Conservation (phyloP, 2,797 vertebrate species). For the Gymnothorax javanicus region DNA sequence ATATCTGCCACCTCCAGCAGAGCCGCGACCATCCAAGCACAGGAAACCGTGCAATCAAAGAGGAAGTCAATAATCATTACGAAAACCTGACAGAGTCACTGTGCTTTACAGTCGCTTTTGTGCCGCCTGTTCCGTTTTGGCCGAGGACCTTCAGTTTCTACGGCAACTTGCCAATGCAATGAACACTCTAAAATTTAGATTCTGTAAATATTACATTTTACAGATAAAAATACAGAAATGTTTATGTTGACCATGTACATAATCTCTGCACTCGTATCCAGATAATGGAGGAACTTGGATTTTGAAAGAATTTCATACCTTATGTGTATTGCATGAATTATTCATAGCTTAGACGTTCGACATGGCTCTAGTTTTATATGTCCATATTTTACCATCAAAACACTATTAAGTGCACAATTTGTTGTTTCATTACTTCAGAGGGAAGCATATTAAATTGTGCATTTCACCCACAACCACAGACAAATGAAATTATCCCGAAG, state of each 20-base stretch:
- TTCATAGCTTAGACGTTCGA: neutral
- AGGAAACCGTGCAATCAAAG: neutral
- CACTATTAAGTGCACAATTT: neutral
- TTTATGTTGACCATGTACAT: neutral
- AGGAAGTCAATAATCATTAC: neutral
- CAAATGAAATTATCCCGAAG: neutral
- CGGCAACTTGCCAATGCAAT: neutral
- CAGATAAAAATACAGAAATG: neutral
- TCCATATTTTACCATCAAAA: neutral
- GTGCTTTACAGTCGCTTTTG: neutral
- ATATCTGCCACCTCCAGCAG: neutral
- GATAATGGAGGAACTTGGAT: too few relatives aligned
- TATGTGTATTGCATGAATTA: neutral
- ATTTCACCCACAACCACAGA: neutral
- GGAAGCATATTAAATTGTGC: neutral
- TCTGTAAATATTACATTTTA: neutral
- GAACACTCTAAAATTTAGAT: neutral
- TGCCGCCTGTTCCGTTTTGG: too few relatives aligned
- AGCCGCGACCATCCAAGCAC: neutral
- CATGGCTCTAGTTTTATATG: too few relatives aligned
- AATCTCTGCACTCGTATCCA: neutral
- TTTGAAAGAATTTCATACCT: too few relatives aligned
- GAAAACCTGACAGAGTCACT: neutral
- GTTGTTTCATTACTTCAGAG: neutral
- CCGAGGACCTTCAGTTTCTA: neutral